phyloP scores from a whole-genome alignment of 2,888 invertebrate species.

The Scaptomyza reducta region DNA sequence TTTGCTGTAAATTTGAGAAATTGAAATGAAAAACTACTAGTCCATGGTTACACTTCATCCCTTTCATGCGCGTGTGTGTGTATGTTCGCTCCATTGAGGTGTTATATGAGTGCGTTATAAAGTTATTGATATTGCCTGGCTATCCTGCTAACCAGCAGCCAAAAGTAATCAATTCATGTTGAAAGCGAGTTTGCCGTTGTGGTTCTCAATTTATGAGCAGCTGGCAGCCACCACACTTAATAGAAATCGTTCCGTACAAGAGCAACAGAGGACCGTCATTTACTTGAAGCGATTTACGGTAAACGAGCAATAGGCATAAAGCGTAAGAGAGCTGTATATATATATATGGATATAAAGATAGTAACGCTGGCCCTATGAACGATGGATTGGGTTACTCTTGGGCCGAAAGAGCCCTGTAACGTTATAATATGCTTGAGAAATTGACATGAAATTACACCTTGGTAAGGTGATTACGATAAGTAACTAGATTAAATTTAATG shows the following conservation, averaged over 20 bases:
- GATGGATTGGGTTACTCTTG: conserved; percentile 18
- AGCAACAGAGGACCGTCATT: conserved; percentile 48
- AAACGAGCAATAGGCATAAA: conserved; percentile 33
- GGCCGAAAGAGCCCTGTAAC: conserved; percentile 13
- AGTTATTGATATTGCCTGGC: conserved; percentile 67
- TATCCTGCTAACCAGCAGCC: conserved; percentile 29
- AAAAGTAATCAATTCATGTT: conserved; percentile 73
- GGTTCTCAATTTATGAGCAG: conserved; percentile 54
- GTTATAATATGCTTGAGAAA: conserved; percentile 49
- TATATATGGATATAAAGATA: not conserved
- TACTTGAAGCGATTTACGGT: conserved; percentile 48
- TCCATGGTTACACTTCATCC: conserved; percentile 14
- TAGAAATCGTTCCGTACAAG: conserved; percentile 19
- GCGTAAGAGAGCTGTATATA: not conserved
- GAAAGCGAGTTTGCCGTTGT: conserved; percentile 38
- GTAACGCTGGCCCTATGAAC: conserved; percentile 17
- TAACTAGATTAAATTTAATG: conserved; percentile 14
- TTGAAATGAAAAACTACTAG: conserved; percentile 65
- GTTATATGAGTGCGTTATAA: conserved; percentile 41
- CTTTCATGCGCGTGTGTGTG: conserved; percentile 6
- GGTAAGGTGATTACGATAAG: conserved; percentile 29
- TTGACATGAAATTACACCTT: conserved; percentile 51
- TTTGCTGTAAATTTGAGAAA: conserved; percentile 51
- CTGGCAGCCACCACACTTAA: conserved; percentile 34
- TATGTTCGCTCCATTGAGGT: conserved; percentile 26